phyloP scores from a whole-genome alignment of 2,888 invertebrate genomes.

The Xiphydria camelus region DNA sequence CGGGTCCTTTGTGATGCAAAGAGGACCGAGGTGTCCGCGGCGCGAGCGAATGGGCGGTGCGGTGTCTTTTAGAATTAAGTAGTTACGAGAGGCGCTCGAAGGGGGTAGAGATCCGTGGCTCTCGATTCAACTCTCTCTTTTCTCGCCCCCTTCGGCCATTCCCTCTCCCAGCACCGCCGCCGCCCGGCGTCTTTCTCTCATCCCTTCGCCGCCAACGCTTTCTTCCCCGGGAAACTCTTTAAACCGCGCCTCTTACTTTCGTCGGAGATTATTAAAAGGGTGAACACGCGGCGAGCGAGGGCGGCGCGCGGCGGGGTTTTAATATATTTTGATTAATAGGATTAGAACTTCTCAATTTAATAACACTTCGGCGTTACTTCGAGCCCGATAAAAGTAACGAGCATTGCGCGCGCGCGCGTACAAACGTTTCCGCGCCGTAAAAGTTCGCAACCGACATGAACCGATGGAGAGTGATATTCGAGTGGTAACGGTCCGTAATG shows the following conservation, averaged over 20 bases:
- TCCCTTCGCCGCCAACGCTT: constrained; percentile 28
- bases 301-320: constrained; percentile 28
- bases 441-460: too few species aligned
- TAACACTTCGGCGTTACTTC: constrained; percentile 16
- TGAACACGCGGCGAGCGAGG: constrained; percentile 26
- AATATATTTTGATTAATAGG: constrained; percentile 53
- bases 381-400: constrained; percentile 9
- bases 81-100: constrained; percentile 43
- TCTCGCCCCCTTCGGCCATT: too few species aligned
- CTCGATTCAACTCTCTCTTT: constrained; percentile 20
- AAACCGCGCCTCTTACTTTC: constrained; percentile 32
- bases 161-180: not conserved
- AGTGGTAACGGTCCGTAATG: too few species aligned
- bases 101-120: constrained; percentile 18
- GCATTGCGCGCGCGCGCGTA: constrained; percentile 2
- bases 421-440: not conserved
- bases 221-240: constrained; percentile 46
- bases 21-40: constrained; percentile 27
- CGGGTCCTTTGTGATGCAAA: constrained; percentile 52
- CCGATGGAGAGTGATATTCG: too few species aligned
- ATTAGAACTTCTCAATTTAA: constrained; percentile 43
- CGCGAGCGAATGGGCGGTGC: constrained; percentile 21
- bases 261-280: constrained; percentile 50
- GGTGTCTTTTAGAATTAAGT: constrained; percentile 49
- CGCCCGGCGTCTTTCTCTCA: too few species aligned